Base-by-base conservation (phyloP, 2,113 vertebrate genomes). In the Zosterops pallidus region DNA sequence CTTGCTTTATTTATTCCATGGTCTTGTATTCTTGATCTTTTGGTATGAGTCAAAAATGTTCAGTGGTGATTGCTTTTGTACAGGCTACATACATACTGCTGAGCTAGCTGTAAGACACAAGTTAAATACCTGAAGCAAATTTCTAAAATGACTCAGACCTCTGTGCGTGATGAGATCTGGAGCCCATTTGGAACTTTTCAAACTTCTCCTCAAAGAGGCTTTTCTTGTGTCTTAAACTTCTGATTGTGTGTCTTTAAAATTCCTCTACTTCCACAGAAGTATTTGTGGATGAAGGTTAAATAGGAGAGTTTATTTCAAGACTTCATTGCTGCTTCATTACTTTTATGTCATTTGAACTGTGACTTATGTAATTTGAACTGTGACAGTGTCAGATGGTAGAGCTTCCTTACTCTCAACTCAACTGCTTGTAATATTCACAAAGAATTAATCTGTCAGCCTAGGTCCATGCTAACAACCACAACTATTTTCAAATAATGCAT, bases 141-240 rank as follows among this genome's bases (percentile, higher is more conserved):
- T 26, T 6, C 50, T 53, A 28, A 70, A n/a, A 65, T 1, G 0
- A 12, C 31, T 56, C 14, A 37, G 22, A 79, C 13, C 2, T 71
- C 28, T 82, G 28, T 41, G 31, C 2, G 13, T 70, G 14, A 41
- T 56, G 46, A 53, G 25, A 92, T 41, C 13, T 52, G 14, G 57
- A 74, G 50, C 2, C 5, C 3, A 7, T 28, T 13, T 44, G 11
- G 4, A 29, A 37, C 8, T 77, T 76, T 52, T 64, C 26, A 28
- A 1, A 33, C 12, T 41, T 52, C 25, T 47, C 26, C 29, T 62
- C 28, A 41, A 77, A 74, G 2, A 62, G 17, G 5, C 4, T 81
- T 78, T 70, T 59, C 23, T 57, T 55, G 7, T 53, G 20, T 42
- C 19, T 85, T 62, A 31, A 41, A 4, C 5, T 76, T 60, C 41